phyloP scores from a whole-genome alignment of 1,140 invertebrate species.

The Drosophila erecta region DNA sequence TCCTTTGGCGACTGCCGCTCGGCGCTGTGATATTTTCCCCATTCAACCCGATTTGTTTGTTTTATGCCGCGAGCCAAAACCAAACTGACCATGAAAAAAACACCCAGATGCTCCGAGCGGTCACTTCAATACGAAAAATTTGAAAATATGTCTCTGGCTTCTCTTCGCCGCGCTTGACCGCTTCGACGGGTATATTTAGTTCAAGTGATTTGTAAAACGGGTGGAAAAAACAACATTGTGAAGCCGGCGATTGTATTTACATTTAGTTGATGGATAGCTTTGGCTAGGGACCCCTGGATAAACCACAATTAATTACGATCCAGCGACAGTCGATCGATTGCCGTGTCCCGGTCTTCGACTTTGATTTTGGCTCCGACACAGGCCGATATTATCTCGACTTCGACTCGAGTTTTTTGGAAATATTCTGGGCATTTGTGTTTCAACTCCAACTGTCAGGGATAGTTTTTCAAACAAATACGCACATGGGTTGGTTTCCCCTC shows the following conservation, averaged over 20 bases:
- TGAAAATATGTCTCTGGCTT: conserved; percentile 39
- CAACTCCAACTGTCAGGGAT: conserved; percentile 29
- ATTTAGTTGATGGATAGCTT: conserved; percentile 48
- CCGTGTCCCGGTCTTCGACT: conserved; percentile 14
- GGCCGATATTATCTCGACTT: conserved; percentile 8
- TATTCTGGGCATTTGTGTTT: conserved; percentile 14
- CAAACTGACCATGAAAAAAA: conserved; percentile 51
- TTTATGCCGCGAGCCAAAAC: conserved; percentile 50
- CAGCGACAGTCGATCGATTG: conserved; percentile 38
- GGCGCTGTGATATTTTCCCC: conserved; percentile 26
- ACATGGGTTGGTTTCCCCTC: conserved; percentile 10
- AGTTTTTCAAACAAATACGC: conserved; percentile 39
- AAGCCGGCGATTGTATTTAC: conserved; percentile 45
- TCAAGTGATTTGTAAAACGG: conserved; percentile 39
- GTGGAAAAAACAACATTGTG: too few species aligned
- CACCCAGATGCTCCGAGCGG: conserved; percentile 15
- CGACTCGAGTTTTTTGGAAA: conserved; percentile 8
- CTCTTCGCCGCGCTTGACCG: conserved; percentile 36
- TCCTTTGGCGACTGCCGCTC: conserved; percentile 27
- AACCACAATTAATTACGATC: conserved; percentile 53
- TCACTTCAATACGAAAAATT: conserved; percentile 39
- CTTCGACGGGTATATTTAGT: conserved; percentile 50
- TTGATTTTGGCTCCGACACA: conserved; percentile 4
- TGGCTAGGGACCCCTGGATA: conserved; percentile 15
- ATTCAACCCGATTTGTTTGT: conserved; percentile 40